Base-by-base conservation (phyloP, 2,113 vertebrate genomes). In the Mustela nigripes region DNA sequence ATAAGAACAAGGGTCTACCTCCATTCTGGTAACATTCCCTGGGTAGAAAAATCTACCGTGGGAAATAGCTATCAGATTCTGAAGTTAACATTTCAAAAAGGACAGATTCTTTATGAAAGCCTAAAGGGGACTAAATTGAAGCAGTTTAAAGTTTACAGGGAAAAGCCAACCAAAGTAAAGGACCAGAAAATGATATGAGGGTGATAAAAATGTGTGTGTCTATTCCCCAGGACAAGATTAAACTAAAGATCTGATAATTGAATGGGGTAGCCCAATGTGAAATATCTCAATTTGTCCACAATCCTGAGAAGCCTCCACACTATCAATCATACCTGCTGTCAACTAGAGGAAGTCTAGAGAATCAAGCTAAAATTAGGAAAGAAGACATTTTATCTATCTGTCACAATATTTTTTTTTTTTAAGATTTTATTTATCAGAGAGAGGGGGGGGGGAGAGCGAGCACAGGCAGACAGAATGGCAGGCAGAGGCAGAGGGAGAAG, bases 41-140 rank as follows among this genome's bases (percentile, higher is more conserved):
- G 19, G 24, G 79, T 50, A 21, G n/a, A 83, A 39, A 80, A 80
- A 63, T 21, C 79, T 12, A 67, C 65, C 28, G 50, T 45, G 53
- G 76, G 15, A 92, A 76, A 86, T 50, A 80, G 28, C 18, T 94
- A 18, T 82, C 92, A 90, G 48, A 89, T 83, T 26, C 48, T 36
- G 53, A 33, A 95, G 39, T 80, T 81, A 33, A 6, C 33, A 58
- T 79, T 94, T 94, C 65, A 91, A 82, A 95, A 86, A 71, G 73
- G 15, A 80, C 12, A 79, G 8, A 16, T 82, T 93, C 31, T 74
- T 96, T 91, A 84, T 79, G 58, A 91, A 94, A 88, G 26, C 48
- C 42, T 65, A 18, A 76, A 63, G n/a, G 7, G 6, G 36, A 76
- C 65, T 87, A 82, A 97, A 91, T n/a, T 24, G 79, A 96, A 90